phyloP scores from a whole-genome alignment of 2,888 invertebrate genomes.

The Eretmocerus hayati region DNA sequence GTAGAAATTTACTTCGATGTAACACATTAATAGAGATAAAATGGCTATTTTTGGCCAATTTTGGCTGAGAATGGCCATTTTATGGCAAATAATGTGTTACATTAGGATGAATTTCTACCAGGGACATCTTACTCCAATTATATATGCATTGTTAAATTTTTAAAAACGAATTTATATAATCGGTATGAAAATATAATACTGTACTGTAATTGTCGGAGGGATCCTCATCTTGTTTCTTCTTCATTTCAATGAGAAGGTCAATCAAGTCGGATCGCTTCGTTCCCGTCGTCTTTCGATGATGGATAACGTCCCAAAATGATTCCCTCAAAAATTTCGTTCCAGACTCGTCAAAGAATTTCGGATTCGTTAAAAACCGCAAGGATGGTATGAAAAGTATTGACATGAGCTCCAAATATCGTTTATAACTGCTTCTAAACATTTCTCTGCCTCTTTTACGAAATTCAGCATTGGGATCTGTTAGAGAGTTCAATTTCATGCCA shows the following conservation, averaged over 20 bases:
- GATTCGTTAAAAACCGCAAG: constrained; percentile 37
- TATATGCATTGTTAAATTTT: too few species aligned
- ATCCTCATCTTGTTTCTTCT: constrained; percentile 26
- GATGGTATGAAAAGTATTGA: constrained; percentile 47
- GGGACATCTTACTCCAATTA: too few species aligned
- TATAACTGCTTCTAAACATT: constrained; percentile 40
- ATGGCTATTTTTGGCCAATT: too few species aligned
- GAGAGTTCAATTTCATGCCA: constrained; percentile 47
- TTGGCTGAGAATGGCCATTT: too few species aligned
- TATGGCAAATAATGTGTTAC: too few species aligned
- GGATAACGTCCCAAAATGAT: constrained; percentile 45
- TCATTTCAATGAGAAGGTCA: constrained; percentile 47
- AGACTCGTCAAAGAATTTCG: constrained; percentile 43
- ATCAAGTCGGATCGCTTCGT: constrained; percentile 45
- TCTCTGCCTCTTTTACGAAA: constrained; percentile 45
- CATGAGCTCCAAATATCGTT: constrained; percentile 41
- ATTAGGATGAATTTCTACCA: too few species aligned
- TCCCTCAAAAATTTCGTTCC: constrained; percentile 41
- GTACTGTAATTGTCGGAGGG: constrained; percentile 24
- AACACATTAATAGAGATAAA: too few species aligned
- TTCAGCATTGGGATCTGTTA: constrained; percentile 45
- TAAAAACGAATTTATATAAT: too few species aligned
- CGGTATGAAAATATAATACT: too few species aligned
- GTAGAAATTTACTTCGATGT: too few species aligned
- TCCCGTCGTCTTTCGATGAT: constrained; percentile 42